A percentile compares a stretch with the other conserved stretches of the same genome.
Conservation (phyloP, 2,888 invertebrate species). For the Chalcis sispes region DNA sequence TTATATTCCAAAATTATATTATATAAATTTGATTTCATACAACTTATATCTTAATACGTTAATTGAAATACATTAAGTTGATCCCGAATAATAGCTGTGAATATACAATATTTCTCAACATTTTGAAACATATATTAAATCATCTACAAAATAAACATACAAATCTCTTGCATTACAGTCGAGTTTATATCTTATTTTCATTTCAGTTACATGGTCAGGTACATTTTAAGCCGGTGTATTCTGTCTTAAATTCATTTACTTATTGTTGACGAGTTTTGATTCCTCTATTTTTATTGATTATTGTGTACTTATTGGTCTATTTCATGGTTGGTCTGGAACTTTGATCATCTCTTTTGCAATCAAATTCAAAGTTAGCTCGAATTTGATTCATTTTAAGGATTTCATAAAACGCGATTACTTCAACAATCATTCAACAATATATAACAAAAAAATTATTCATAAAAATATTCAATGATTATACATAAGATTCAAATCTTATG, state of each 20-base stretch:
- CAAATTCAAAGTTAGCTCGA: conserved; percentile 42
- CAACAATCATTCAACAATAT: conserved; percentile 43
- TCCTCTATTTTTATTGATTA: conserved; percentile 51
- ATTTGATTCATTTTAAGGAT: conserved; percentile 17
- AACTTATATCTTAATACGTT: conserved; percentile 64
- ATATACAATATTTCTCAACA: conserved; percentile 68
- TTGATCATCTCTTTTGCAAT: conserved; percentile 34
- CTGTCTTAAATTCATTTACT: conserved; percentile 53
- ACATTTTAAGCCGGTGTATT: conserved; percentile 69
- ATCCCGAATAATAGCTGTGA: conserved; percentile 64
- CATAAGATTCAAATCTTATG: conserved; percentile 28
- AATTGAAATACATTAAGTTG: conserved; percentile 69
- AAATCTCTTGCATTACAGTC: conserved; percentile 57
- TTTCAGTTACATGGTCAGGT: conserved; percentile 70
- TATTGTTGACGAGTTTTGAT: conserved; percentile 52
- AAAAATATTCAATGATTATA: conserved; percentile 42
- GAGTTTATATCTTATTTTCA: conserved; percentile 54
- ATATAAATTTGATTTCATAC: conserved; percentile 62
- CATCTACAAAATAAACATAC: conserved; percentile 70
- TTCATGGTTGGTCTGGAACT: conserved; percentile 48
- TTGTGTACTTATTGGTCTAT: conserved; percentile 50
- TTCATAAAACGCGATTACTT: conserved; percentile 35
- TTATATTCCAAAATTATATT: conserved; percentile 62
- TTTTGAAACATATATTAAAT: conserved; percentile 69
- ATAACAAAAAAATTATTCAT: conserved; percentile 45